Percentiles rank a stretch among this genome's conserved stretches.
Conservation (phyloP, 2,797 vertebrate species). For the Bradypodion ventrale region DNA sequence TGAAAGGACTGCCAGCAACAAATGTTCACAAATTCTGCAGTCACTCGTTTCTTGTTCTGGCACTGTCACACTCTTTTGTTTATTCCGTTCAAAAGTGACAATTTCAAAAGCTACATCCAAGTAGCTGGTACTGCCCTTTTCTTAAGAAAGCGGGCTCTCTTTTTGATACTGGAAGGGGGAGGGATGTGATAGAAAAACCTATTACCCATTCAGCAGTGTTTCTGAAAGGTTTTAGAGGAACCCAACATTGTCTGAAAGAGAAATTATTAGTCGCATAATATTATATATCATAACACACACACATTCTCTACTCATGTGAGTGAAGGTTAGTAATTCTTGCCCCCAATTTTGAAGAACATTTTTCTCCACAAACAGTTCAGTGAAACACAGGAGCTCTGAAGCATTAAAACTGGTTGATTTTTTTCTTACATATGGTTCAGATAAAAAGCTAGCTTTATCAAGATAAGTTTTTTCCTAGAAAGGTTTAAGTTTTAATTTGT, state of each 20-base stretch:
- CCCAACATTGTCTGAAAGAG: not conserved
- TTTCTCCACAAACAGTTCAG: too few relatives aligned
- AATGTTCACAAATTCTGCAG: not conserved
- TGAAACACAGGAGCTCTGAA: not conserved
- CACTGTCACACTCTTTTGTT: constrained; percentile 6
- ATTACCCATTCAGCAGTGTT: not conserved
- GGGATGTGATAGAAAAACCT: not conserved
- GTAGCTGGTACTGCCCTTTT: not conserved
- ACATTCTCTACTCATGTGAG: too few relatives aligned
- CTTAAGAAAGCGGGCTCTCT: not conserved
- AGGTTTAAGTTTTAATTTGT: not conserved
- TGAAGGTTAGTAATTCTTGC: too few relatives aligned
- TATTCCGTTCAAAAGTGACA: not conserved
- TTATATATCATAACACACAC: not conserved
- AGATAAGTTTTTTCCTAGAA: not conserved
- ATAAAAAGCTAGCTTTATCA: not conserved
- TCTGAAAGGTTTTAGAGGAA: not conserved
- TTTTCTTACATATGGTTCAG: not conserved
- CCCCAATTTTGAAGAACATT: too few relatives aligned
- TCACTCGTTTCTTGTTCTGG: not conserved
- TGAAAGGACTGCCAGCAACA: constrained; percentile 14
- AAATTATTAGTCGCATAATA: not conserved
- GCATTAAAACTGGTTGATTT: not conserved
- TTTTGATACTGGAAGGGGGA: not conserved
- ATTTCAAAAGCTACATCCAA: constrained; percentile 1